Evolutionary conservation across 1,140 invertebrate species (phyloP), one percentile per base, ranked within the genome.

Genomic region (Brachionus plicatilis): DNA sequence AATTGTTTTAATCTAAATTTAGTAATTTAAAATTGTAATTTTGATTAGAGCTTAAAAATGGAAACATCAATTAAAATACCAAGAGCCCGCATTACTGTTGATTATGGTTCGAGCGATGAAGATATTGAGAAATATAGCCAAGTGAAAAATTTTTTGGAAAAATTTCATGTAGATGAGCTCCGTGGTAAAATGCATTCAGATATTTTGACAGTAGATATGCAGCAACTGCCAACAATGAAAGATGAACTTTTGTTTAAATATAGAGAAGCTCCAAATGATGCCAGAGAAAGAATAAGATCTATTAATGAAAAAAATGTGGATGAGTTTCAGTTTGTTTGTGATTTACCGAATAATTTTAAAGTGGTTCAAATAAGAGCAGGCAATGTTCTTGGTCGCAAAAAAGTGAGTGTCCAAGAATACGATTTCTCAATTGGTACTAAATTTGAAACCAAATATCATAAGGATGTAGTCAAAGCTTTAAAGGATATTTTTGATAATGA

Each of bases 161-260:
- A 68, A 41, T 68, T 33, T 33, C 33, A 33, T 17, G 33, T 68
- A 5, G 66, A 68, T 33, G 66, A 11, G 2, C 29, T 68, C 0
- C 66, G 66, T 29, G 66, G 66, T 17, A 68, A 41, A 68, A 68
- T 68, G 66, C 66, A 68, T 68, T 68, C 66, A 7, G 66, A 68
- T 5, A 68, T 68, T 14, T 68, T 68, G 14, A 68, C 66, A 33
- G 27, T 68, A 33, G 66, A 68, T 33, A 37, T 33, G 14, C 9
- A 68, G 4, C 27, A 68, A 14, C 33, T 68, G 27, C 12, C 27
- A 5, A 17, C 33, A 6, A 33, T 68, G 27, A 41, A 33, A 14
- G 29, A 68, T 68, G 66, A 68, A 17, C 24, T 68, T 3, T 41
- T 68, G 14, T 68, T 14, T 33, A 68, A 41, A 41, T 68, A 68